These are phyloP conservation scores for Aplysia californica DNA, from an alignment of 1,140 invertebrate species.

Conservation along the genomic window DNA sequence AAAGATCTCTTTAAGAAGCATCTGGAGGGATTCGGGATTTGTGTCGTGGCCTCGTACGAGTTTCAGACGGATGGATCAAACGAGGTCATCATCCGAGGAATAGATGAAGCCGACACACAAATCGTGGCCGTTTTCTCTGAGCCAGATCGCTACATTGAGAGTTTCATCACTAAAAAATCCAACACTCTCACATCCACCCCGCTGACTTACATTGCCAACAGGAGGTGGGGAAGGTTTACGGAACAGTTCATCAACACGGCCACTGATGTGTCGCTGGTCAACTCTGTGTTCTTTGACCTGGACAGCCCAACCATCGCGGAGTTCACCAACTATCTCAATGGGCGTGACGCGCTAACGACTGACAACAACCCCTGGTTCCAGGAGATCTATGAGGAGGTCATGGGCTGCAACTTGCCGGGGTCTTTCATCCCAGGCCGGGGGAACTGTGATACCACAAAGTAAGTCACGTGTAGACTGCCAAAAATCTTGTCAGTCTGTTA, in stretches of 20 bases:
- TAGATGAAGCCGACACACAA: constrained; percentile 46
- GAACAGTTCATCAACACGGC: not conserved
- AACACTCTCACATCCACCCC: not conserved
- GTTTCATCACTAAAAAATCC: constrained; percentile 45
- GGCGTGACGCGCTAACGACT: not conserved
- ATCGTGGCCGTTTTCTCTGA: constrained; percentile 61
- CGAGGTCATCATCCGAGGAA: constrained; percentile 44
- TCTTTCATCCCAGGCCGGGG: too few species aligned
- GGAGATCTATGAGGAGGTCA: constrained; percentile 52
- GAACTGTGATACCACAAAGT: too few species aligned
- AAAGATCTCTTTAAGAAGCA: constrained; percentile 42
- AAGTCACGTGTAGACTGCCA: not conserved
- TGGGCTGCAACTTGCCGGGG: constrained; percentile 42
- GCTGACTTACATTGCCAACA: constrained; percentile 53
- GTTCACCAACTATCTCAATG: constrained; percentile 36
- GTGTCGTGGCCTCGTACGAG: constrained; percentile 57
- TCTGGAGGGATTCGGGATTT: constrained; percentile 43
- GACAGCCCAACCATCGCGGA: constrained; percentile 16
- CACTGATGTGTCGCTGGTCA: not conserved
- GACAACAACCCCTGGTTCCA: constrained; percentile 55
- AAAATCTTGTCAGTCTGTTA: too few species aligned
- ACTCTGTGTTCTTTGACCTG: constrained; percentile 37
- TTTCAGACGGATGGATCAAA: constrained; percentile 56
- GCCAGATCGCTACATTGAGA: constrained; percentile 46
- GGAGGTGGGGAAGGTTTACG: constrained; percentile 27